phyloP scores from a whole-genome alignment of 2,797 vertebrate genomes.

The Schizopygopsis malacanthus region DNA sequence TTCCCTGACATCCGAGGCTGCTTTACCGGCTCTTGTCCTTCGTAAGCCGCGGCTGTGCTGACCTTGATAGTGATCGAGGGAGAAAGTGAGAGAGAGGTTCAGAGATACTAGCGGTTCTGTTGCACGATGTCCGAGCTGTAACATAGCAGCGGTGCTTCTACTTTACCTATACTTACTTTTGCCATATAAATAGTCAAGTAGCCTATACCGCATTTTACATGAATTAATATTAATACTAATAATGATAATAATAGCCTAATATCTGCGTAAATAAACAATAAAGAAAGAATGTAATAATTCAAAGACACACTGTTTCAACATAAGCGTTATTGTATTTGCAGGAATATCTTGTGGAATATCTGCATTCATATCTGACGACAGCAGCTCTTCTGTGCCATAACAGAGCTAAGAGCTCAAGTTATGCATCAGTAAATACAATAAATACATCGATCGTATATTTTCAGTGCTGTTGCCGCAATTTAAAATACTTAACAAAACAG shows the following conservation, averaged over 20 bases:
- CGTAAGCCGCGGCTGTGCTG: constrained; percentile 73
- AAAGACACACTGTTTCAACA: background rate
- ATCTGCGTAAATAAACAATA: background rate
- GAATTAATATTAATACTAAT: background rate
- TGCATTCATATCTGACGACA: constrained; percentile 58
- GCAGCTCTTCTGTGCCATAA: constrained; percentile 55
- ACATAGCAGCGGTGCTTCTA: background rate
- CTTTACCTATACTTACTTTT: background rate
- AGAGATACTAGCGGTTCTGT: constrained; percentile 30
- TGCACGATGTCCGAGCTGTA: constrained; percentile 21
- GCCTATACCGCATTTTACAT: background rate
- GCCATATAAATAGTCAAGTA: background rate
- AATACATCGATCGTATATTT: background rate
- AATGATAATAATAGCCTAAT: background rate
- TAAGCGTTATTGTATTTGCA: constrained; percentile 3
- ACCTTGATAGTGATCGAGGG: constrained; percentile 62
- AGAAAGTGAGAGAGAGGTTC: constrained; percentile 50
- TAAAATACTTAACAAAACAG: background rate
- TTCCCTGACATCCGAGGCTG: constrained; percentile 70
- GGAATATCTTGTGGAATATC: background rate
- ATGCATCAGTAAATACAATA: background rate
- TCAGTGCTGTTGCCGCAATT: background rate
- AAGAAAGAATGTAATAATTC: background rate
- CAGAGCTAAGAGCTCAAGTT: constrained; percentile 49
- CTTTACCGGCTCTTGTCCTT: constrained; percentile 63